Conservation (phyloP, 2,888 invertebrate genomes). For the Eucriotettix oculatus region DNA sequence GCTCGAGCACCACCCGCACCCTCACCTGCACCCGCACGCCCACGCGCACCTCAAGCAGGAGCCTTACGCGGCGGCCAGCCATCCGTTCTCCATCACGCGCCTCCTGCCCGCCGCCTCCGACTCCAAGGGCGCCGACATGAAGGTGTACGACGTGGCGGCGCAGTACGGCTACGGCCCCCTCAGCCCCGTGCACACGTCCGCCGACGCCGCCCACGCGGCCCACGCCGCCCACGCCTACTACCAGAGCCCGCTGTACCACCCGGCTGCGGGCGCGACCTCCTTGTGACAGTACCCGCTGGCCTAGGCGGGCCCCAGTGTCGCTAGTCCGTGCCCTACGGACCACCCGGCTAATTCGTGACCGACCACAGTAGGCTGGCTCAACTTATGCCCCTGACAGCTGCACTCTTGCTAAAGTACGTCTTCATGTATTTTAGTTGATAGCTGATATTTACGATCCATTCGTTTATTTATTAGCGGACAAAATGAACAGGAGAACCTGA, state of each 20-base stretch:
- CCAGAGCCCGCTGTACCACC: slow-evolving; percentile 17
- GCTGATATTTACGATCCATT: too few relatives aligned
- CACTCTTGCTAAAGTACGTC: too few relatives aligned
- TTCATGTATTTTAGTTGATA: too few relatives aligned
- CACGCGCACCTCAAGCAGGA: slow-evolving; percentile 59
- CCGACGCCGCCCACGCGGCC: slow-evolving; percentile 32
- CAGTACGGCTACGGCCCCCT: slow-evolving; percentile 23
- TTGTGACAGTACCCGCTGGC: slow-evolving; percentile 73
- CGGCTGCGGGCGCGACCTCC: slow-evolving; percentile 31
- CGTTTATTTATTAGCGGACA: too few relatives aligned
- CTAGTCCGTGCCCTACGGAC: too few relatives aligned
- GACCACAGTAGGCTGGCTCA: too few relatives aligned
- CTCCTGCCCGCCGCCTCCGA: slow-evolving; percentile 80
- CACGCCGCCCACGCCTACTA: slow-evolving; percentile 32
- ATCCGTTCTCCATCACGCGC: slow-evolving; percentile 89
- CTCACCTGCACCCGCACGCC: slow-evolving; percentile 22
- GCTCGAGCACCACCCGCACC: slow-evolving; percentile 15
- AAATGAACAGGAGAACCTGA: too few relatives aligned
- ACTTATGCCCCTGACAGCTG: too few relatives aligned
- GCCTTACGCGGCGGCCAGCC: slow-evolving; percentile 65
- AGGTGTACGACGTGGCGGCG: slow-evolving; percentile 36
- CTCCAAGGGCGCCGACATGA: slow-evolving; percentile 72
- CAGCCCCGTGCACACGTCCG: slow-evolving; percentile 27
- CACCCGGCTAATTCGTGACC: too few relatives aligned
- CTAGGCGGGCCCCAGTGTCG: too few relatives aligned